Conservation (phyloP, 1,140 invertebrate genomes). For the Drosophila mojavensis region DNA sequence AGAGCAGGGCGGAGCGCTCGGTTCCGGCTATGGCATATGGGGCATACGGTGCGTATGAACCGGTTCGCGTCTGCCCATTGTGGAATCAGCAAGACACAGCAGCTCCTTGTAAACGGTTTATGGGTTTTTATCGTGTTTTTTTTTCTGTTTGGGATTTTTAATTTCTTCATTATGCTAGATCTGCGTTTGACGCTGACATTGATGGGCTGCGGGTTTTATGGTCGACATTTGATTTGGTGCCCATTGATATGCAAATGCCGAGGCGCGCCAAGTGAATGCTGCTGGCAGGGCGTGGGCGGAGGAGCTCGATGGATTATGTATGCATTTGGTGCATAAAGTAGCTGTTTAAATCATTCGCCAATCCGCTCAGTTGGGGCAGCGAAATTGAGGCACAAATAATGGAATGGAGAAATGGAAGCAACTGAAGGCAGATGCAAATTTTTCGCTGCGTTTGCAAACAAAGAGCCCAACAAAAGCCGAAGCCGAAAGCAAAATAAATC, state of each 20-base stretch:
- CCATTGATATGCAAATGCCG: conserved; percentile 61
- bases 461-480: conserved; percentile 38
- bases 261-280: conserved; percentile 20
- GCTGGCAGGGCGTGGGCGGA: conserved; percentile 7
- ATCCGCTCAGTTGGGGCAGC: conserved; percentile 3
- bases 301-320: conserved; percentile 48
- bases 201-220: conserved; percentile 49
- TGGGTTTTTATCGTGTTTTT: conserved; percentile 5
- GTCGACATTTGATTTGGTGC: conserved; percentile 32
- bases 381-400: not conserved
- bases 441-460: conserved; percentile 67
- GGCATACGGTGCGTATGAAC: conserved; percentile 65
- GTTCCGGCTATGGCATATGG: conserved; percentile 2
- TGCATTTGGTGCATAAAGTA: conserved; percentile 56
- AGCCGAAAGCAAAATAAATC: conserved; percentile 67
- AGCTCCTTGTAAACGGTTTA: conserved; percentile 34
- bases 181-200: conserved; percentile 6
- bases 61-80: conserved; percentile 24
- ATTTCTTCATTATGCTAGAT: conserved; percentile 31
- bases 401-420: not conserved
- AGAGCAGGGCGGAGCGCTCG: conserved; percentile 30
- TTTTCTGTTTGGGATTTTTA: conserved; percentile 18
- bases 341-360: conserved; percentile 2
- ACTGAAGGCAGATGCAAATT: conserved; percentile 43
- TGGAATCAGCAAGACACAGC: conserved; percentile 34